phyloP scores from a whole-genome alignment of 2,797 vertebrate genomes.

The Australoheros facetus region DNA sequence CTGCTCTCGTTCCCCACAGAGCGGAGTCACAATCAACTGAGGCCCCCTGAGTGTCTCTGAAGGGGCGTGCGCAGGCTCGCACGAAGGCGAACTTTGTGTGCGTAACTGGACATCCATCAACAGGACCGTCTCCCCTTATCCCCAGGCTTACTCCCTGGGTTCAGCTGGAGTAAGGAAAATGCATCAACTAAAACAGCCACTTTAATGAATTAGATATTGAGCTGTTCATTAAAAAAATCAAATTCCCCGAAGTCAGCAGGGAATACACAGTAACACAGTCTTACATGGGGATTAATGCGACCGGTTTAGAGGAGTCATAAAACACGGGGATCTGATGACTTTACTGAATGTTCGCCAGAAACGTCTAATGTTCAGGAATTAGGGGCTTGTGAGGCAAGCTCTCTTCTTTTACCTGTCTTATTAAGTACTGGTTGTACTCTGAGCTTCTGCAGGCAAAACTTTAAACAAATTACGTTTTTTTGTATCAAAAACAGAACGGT shows the following conservation, averaged over 20 bases:
- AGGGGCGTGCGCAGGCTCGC: constrained; percentile 56
- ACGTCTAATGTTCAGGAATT: constrained; percentile 40
- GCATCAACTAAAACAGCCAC: constrained; percentile 83
- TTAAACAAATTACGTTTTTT: constrained; percentile 41
- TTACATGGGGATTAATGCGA: constrained; percentile 65
- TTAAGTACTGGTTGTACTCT: constrained; percentile 13
- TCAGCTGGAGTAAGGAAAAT: constrained; percentile 79
- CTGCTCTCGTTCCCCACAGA: constrained; percentile 54
- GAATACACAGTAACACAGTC: constrained; percentile 58
- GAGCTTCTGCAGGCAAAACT: constrained; percentile 43
- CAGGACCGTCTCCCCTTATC: constrained; percentile 50
- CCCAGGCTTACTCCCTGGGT: constrained; percentile 83
- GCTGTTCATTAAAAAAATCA: constrained; percentile 82
- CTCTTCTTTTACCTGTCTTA: constrained; percentile 8
- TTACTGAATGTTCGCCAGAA: constrained; percentile 65
- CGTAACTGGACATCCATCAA: constrained; percentile 58
- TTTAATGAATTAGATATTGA: constrained; percentile 88
- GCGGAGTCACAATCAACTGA: constrained; percentile 69
- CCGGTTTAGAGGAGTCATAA: constrained; percentile 72
- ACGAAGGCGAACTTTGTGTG: constrained; percentile 31
- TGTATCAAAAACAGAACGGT: constrained; percentile 22
- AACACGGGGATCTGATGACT: constrained; percentile 72
- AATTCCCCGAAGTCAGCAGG: constrained; percentile 80
- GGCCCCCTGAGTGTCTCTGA: constrained; percentile 56
- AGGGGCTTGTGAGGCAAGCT: constrained; percentile 18